Evolutionary conservation across 2,797 vertebrate genomes (phyloP).

Genomic region (Rhinoraja longicauda): DNA sequence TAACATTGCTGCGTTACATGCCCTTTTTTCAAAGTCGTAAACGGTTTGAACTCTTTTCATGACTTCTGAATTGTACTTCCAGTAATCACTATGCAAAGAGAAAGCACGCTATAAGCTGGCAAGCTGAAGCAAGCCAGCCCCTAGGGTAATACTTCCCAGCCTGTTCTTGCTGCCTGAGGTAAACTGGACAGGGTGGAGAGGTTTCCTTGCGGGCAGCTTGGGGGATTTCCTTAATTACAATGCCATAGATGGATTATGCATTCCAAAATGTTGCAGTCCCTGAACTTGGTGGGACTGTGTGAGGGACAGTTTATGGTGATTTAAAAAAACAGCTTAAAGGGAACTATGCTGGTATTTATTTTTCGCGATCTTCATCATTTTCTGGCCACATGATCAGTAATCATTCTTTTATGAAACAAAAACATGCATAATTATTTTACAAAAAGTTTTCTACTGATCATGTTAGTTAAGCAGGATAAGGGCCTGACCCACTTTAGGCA

Average conservation of each 20-base stretch:
- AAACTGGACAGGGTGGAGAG: constrained; percentile 4
- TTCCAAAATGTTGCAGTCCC: neutral
- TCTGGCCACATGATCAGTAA: neutral
- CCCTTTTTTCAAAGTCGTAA: neutral
- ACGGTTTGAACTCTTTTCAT: neutral
- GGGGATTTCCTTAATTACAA: neutral
- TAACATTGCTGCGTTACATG: neutral
- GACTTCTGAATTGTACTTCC: constrained; percentile 11
- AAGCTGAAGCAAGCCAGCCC: neutral
- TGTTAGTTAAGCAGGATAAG: too few relatives aligned
- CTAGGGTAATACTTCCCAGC: neutral
- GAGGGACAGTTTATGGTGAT: neutral
- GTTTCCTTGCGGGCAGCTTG: neutral
- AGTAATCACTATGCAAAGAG: neutral
- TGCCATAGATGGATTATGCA: neutral
- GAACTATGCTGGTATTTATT: neutral
- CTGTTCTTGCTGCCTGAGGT: neutral
- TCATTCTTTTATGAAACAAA: neutral
- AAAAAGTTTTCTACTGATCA: too few relatives aligned
- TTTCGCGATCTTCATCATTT: neutral
- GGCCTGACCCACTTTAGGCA: too few relatives aligned
- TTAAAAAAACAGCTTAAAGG: neutral
- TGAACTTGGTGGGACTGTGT: neutral
- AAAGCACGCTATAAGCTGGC: neutral
- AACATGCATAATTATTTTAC: too few relatives aligned